Evolutionary conservation across 2,113 vertebrate species (phyloP).

Genomic region (Halichoeres trimaculatus): DNA sequence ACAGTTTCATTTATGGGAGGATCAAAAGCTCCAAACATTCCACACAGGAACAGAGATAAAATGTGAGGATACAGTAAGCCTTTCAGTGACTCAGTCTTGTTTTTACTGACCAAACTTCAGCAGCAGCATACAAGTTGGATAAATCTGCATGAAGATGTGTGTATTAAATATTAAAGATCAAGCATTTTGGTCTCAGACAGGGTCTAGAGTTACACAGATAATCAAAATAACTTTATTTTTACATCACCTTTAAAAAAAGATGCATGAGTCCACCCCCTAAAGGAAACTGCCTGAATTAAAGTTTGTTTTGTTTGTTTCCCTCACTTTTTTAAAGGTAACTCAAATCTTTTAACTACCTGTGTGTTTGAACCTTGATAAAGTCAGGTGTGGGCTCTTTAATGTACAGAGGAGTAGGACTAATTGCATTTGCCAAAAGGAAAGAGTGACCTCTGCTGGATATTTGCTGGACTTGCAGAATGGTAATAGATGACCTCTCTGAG

Average conservation of each 20-base stretch:
- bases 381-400: not conserved
- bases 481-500: too few relatives aligned
- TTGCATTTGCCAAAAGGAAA: constrained; percentile 11
- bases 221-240: too few relatives aligned
- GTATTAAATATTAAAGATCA: not conserved
- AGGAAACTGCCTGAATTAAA: not conserved
- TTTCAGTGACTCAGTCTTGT: constrained; percentile 11
- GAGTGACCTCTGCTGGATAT: constrained; percentile 66
- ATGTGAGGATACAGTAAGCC: not conserved
- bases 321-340: not conserved
- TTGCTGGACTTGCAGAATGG: not conserved
- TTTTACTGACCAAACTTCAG: constrained; percentile 6
- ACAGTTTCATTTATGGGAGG: constrained; percentile 69
- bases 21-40: constrained; percentile 74
- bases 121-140: too few relatives aligned
- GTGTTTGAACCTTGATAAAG: not conserved
- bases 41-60: constrained; percentile 73
- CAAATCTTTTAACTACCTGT: not conserved
- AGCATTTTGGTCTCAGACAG: too few relatives aligned
- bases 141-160: too few relatives aligned
- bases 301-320: not conserved
- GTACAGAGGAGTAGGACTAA: not conserved
- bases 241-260: too few relatives aligned
- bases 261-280: too few relatives aligned
- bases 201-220: not conserved